A percentile compares a stretch with the other conserved stretches of the same genome.
Conservation (phyloP, 2,113 vertebrate species). For the Chaetodon auriga region DNA sequence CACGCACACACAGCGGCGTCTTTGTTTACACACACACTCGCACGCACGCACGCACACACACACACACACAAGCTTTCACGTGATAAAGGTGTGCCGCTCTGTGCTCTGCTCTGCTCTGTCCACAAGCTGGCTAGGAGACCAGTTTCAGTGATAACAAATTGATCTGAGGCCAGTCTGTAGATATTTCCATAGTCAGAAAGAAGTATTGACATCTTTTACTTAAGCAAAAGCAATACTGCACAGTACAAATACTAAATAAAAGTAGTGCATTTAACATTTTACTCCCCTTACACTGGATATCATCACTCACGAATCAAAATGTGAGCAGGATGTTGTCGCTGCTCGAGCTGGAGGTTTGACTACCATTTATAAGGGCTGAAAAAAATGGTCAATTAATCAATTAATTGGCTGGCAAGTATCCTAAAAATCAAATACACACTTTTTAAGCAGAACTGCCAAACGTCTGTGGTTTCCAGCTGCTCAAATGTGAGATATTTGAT, state of each 20-base stretch:
- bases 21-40: slow-evolving; percentile 73
- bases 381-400: no score
- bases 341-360: neutral
- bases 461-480: neutral
- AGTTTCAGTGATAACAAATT: slow-evolving; percentile 53
- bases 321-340: neutral
- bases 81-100: slow-evolving; percentile 75
- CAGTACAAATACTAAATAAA: neutral
- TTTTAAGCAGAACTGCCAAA: neutral
- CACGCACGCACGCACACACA: slow-evolving; percentile 36
- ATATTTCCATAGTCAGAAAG: slow-evolving; percentile 13
- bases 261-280: neutral
- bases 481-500: neutral
- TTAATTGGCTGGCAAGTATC: neutral
- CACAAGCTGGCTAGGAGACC: slow-evolving; percentile 43
- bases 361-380: neutral
- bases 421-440: neutral
- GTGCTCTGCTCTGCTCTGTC: slow-evolving; percentile 48
- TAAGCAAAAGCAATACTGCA: neutral
- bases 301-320: neutral
- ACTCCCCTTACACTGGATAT: neutral
- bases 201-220: neutral
- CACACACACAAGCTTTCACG: slow-evolving; percentile 52
- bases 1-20: slow-evolving; percentile 67
- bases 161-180: slow-evolving; percentile 16